Conservation (phyloP, 2,888 invertebrate genomes). For the Andrena trimmerana region DNA sequence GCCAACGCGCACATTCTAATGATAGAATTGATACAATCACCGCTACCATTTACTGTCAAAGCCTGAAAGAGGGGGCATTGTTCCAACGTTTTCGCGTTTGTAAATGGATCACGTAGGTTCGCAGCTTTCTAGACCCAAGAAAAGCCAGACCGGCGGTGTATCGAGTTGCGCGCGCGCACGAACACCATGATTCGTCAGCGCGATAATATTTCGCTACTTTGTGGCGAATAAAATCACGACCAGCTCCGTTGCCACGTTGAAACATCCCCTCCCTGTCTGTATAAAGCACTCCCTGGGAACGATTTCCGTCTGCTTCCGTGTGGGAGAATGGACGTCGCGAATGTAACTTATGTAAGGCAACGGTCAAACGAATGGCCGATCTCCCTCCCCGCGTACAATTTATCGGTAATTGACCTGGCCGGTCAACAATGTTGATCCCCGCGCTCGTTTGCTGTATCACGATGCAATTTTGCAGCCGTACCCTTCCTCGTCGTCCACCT, state of each 20-base stretch:
- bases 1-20: not conserved
- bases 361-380: not conserved
- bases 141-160: slow-evolving; percentile 17
- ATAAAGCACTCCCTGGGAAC: not conserved
- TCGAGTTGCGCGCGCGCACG: slow-evolving; percentile 31
- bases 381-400: not conserved
- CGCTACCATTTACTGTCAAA: too few relatives aligned
- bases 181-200: slow-evolving; percentile 31
- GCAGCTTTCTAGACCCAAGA: slow-evolving; percentile 20
- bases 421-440: slow-evolving; percentile 9
- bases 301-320: slow-evolving; percentile 14
- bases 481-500: not conserved
- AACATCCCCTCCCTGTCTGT: not conserved
- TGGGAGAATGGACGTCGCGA: not conserved
- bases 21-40: not conserved
- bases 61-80: too few relatives aligned
- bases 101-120: slow-evolving; percentile 25
- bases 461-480: not conserved
- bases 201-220: slow-evolving; percentile 58
- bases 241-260: not conserved
- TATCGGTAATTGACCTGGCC: not conserved
- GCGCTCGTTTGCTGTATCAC: not conserved
- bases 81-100: too few relatives aligned
- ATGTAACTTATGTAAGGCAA: not conserved
- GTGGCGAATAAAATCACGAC: slow-evolving; percentile 42